Conservation (phyloP, 2,113 vertebrate genomes). For the Emydocephalus ijimae region DNA sequence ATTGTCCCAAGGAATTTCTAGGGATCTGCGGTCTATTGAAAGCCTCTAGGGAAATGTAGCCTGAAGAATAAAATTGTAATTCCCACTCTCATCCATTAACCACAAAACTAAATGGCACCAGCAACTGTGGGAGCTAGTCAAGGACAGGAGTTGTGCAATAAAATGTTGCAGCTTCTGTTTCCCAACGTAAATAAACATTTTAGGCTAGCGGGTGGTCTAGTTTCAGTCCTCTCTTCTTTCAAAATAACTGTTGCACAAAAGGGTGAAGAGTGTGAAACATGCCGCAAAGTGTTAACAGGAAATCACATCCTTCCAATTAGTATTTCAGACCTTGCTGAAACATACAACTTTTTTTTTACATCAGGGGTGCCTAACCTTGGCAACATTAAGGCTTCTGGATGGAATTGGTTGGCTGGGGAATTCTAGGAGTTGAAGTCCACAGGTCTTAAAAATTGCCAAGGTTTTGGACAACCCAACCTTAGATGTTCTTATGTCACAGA, state of each 20-base stretch:
- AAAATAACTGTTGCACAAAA: background rate
- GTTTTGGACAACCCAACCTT: background rate
- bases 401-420: background rate
- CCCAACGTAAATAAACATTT: background rate
- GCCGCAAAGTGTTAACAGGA: background rate
- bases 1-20: background rate
- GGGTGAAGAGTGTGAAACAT: background rate
- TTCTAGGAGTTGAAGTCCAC: background rate
- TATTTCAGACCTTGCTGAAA: background rate
- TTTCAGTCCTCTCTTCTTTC: background rate
- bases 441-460: background rate
- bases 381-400: background rate
- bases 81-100: background rate
- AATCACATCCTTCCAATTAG: background rate
- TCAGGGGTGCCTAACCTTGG: background rate
- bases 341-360: background rate
- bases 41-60: background rate
- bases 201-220: background rate
- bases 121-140: background rate
- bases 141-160: background rate
- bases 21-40: background rate
- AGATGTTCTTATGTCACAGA: background rate
- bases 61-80: background rate
- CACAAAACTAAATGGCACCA: constrained; percentile 1
- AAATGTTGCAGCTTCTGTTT: background rate